Evolutionary conservation across 2,797 vertebrate genomes (phyloP).

Genomic region (Neoniphon sammara): DNA sequence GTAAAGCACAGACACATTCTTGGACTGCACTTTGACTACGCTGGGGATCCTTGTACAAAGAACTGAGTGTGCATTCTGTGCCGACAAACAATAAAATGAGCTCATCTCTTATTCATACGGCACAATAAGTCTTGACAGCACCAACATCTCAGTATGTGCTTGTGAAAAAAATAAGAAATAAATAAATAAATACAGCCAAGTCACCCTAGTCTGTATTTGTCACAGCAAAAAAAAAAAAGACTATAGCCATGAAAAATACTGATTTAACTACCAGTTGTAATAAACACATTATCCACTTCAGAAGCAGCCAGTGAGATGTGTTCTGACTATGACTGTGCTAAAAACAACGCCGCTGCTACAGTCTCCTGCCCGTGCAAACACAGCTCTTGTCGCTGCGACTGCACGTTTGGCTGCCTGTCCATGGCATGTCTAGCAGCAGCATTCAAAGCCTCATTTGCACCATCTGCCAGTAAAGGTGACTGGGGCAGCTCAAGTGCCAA

Average conservation of each 20-base stretch:
- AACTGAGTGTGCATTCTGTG: constrained; percentile 39
- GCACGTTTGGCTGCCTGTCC: constrained; percentile 34
- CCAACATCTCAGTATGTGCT: constrained; percentile 22
- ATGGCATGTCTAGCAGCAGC: constrained; percentile 31
- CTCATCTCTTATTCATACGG: constrained; percentile 68
- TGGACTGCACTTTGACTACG: constrained; percentile 27
- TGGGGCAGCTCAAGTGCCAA: constrained; percentile 44
- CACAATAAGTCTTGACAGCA: constrained; percentile 47
- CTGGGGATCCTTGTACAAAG: constrained; percentile 21
- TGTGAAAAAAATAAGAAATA: constrained; percentile 26
- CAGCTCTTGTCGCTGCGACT: constrained; percentile 29
- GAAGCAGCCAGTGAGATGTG: constrained; percentile 38
- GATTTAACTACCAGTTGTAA: constrained; percentile 28
- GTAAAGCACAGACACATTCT: constrained; percentile 46
- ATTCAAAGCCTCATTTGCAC: constrained; percentile 69
- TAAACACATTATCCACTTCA: constrained; percentile 19
- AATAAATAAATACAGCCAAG: constrained; percentile 31
- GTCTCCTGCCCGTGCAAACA: constrained; percentile 26
- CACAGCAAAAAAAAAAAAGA: constrained; percentile 19
- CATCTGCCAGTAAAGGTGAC: constrained; percentile 68
- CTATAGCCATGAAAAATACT: constrained; percentile 29
- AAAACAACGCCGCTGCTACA: constrained; percentile 45
- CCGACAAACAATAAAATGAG: constrained; percentile 52
- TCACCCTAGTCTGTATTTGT: constrained; percentile 45
- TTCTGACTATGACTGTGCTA: constrained; percentile 44